These are phyloP conservation scores for Rafetus swinhoei DNA, from an alignment of 2,113 vertebrate species.

Conservation along the genomic window DNA sequence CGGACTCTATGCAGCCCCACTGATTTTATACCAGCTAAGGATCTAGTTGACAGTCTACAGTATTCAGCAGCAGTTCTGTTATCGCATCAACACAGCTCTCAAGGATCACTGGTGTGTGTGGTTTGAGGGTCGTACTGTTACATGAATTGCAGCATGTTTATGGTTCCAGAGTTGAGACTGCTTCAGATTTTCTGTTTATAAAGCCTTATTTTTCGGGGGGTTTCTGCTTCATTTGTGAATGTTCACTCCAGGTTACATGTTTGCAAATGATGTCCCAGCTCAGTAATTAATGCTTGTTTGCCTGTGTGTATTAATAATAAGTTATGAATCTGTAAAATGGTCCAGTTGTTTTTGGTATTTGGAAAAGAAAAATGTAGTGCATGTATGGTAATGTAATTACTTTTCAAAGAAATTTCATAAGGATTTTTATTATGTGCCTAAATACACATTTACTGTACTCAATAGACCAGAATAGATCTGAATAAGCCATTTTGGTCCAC, in stretches of 20 bases:
- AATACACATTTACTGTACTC: slow-evolving; percentile 72
- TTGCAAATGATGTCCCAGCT: slow-evolving; percentile 39
- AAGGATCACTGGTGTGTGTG: not conserved
- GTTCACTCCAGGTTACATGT: slow-evolving; percentile 38
- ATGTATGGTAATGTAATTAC: slow-evolving; percentile 70
- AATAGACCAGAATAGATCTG: slow-evolving; percentile 68
- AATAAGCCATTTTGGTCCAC: slow-evolving; percentile 67
- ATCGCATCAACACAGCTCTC: not conserved
- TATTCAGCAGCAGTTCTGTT: accelerated
- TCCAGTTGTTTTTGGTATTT: slow-evolving; percentile 61
- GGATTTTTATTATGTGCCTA: slow-evolving; percentile 66
- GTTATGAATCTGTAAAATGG: slow-evolving; percentile 56
- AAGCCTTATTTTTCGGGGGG: slow-evolving; percentile 19
- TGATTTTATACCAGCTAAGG: not conserved
- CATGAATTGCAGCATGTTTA: not conserved
- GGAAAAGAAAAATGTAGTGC: slow-evolving; percentile 59
- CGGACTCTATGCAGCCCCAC: not conserved
- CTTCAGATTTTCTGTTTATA: not conserved
- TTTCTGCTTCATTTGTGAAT: slow-evolving; percentile 19
- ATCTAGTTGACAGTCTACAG: not conserved
- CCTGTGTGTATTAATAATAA: slow-evolving; percentile 52
- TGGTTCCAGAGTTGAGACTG: not conserved
- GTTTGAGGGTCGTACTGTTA: accelerated
- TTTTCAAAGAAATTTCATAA: slow-evolving; percentile 64
- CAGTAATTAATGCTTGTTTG: slow-evolving; percentile 56